Percentiles rank a stretch among this genome's conserved stretches.
These are phyloP conservation scores for Agrotis exclamationis DNA, from an alignment of 2,888 invertebrate species.

Conservation along the genomic window DNA sequence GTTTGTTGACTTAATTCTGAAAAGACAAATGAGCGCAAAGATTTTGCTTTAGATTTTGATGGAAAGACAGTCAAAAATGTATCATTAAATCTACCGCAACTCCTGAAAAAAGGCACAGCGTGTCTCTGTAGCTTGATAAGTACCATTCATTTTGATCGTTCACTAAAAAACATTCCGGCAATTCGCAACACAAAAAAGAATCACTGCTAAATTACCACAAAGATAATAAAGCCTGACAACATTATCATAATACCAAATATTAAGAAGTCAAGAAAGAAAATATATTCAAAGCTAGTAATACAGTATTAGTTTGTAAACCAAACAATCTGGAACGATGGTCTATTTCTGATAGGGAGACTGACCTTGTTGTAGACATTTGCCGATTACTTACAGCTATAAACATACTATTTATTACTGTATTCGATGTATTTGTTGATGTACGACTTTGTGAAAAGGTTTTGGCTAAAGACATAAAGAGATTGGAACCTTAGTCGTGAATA, in stretches of 20 bases:
- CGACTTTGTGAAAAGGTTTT: constrained; percentile 20
- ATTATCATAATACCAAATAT: constrained; percentile 19
- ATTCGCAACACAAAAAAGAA: not conserved
- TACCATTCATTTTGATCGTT: too few relatives aligned
- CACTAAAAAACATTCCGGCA: not conserved
- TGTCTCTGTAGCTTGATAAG: too few relatives aligned
- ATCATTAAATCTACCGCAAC: not conserved
- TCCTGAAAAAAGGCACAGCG: too few relatives aligned
- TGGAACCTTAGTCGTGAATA: not conserved
- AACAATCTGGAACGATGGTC: constrained; percentile 70
- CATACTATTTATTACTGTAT: constrained; percentile 67
- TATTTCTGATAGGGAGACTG: constrained; percentile 77
- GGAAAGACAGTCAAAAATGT: too few relatives aligned
- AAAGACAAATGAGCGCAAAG: constrained; percentile 6
- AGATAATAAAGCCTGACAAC: constrained; percentile 7
- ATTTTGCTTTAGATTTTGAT: not conserved
- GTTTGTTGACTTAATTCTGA: constrained; percentile 6
- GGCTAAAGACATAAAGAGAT: constrained; percentile 7
- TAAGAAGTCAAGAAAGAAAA: constrained; percentile 28
- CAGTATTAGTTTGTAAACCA: constrained; percentile 66
- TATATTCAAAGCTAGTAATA: constrained; percentile 32
- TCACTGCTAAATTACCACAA: not conserved
- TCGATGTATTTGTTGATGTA: constrained; percentile 42
- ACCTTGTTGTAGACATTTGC: constrained; percentile 79
- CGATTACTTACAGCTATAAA: constrained; percentile 70